Percentiles rank a stretch among this genome's conserved stretches.
These are phyloP conservation scores for Cantharis nigra DNA, from an alignment of 2,888 invertebrate species.

Conservation along the genomic window DNA sequence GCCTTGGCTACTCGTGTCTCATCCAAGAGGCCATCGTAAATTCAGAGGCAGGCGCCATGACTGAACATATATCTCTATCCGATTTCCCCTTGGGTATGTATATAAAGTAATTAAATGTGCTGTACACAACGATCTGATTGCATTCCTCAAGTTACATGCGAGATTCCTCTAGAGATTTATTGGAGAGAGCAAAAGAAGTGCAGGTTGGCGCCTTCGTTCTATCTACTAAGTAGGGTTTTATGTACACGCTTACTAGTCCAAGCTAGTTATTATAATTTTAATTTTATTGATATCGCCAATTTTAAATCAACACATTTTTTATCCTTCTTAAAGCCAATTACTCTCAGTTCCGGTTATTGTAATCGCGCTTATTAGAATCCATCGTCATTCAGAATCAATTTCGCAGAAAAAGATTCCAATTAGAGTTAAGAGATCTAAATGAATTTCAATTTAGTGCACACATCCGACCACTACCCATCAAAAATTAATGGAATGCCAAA, in stretches of 20 bases:
- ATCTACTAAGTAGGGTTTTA: constrained; percentile 14
- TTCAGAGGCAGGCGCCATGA: constrained; percentile 43
- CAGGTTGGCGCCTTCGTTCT: constrained; percentile 36
- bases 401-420: neutral
- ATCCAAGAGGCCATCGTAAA: constrained; percentile 37
- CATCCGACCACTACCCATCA: neutral
- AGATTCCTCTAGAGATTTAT: constrained; percentile 37
- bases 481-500: too few relatives aligned
- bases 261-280: constrained; percentile 2
- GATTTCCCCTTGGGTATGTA: constrained; percentile 30
- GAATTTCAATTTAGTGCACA: neutral
- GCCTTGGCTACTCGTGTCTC: constrained; percentile 37
- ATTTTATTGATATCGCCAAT: neutral
- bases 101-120: constrained; percentile 37
- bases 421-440: neutral
- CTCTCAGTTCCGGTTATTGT: neutral
- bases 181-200: constrained; percentile 36
- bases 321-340: neutral
- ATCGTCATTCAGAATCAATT: neutral
- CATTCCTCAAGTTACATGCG: constrained; percentile 39
- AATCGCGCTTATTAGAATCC: neutral
- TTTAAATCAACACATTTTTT: neutral
- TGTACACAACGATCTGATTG: constrained; percentile 40
- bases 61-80: constrained; percentile 32
- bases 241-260: constrained; percentile 8